Base-by-base conservation (phyloP, 1,140 invertebrate genomes). In the Apis cerana region DNA sequence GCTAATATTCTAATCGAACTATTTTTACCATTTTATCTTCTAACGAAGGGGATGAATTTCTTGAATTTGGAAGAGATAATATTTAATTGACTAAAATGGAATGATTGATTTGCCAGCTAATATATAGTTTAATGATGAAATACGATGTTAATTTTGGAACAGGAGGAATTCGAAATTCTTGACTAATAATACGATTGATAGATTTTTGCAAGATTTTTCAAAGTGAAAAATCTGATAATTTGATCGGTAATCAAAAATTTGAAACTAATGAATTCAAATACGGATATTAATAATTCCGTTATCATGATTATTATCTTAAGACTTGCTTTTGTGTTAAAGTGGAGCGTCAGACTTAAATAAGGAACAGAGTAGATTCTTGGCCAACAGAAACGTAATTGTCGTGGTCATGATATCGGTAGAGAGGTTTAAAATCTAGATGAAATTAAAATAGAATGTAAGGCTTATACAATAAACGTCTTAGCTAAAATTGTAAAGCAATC, bases 341-440 rank as follows among this genome's bases (percentile, higher is more conserved):
- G 19, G 54, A 72, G 54, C 11, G 52, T n/a, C 52, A 72, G 27
- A 72, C 27, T 72, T 72, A 72, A 58, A 72, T 72, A 72, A 72
- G 54, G 27, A 58, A 72, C 27, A 19, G 33, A 43, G 27, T 11
- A 72, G 54, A 72, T 72, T 72, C 70, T 58, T 72, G 70, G 70
- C 70, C 23, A 21, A 19, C 27, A 50, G 21, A 48, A 15, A 12
- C 59, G 23, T 56, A 50, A 61, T 50, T 12, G 59, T 23, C 48
- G 48, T 52, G 48, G 67, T 69, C 67, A 23, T 52, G 48, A 69
- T 69, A 43, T 52, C 67, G n/a, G 15, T 15, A 43, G 13, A 17
- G n/a, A n/a, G 48, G 11, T 13, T 23, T 23, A 43, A 43, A 43
- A 7, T 69, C 21, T 8, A 48, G 33, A 43, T 43, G 33, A 43